phyloP scores from a whole-genome alignment of 2,888 invertebrate species.

The Apoda limacodes region DNA sequence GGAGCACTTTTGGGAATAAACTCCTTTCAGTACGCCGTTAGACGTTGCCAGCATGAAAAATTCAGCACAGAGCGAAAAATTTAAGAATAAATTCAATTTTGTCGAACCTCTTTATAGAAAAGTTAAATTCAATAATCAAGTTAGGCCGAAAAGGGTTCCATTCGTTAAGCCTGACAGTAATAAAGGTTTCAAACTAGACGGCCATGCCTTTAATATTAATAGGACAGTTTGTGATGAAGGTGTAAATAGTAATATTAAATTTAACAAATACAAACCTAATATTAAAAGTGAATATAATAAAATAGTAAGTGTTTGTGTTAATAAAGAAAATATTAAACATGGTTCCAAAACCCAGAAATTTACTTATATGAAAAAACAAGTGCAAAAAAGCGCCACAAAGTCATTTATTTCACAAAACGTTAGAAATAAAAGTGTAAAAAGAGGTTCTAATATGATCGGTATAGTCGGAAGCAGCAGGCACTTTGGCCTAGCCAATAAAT shows the following conservation, averaged over 20 bases:
- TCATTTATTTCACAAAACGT: conserved; percentile 20
- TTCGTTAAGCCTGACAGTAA: conserved; percentile 15
- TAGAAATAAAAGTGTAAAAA: conserved; percentile 7
- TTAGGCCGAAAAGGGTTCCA: not conserved
- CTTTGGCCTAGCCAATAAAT: too few species aligned
- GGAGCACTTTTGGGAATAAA: conserved; percentile 24
- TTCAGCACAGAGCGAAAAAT: conserved; percentile 30
- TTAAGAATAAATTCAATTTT: conserved; percentile 35
- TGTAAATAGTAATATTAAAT: conserved; percentile 21
- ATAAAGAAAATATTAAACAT: conserved; percentile 15
- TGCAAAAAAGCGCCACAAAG: too few species aligned
- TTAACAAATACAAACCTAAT: too few species aligned
- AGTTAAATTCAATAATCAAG: conserved; percentile 17
- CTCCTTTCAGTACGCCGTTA: conserved; percentile 24
- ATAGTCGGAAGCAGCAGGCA: conserved; percentile 6
- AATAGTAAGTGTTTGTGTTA: conserved; percentile 30
- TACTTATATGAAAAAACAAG: conserved; percentile 6
- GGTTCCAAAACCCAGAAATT: conserved; percentile 9
- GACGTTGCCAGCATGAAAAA: conserved; percentile 30
- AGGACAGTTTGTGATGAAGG: conserved; percentile 25
- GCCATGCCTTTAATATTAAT: conserved; percentile 35
- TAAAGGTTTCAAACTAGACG: conserved; percentile 31
- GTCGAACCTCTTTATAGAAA: conserved; percentile 52
- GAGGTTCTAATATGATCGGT: conserved; percentile 2
- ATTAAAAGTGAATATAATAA: conserved; percentile 23